Conservation (phyloP, 2,113 vertebrate species). For the Tragelaphus imberbis region DNA sequence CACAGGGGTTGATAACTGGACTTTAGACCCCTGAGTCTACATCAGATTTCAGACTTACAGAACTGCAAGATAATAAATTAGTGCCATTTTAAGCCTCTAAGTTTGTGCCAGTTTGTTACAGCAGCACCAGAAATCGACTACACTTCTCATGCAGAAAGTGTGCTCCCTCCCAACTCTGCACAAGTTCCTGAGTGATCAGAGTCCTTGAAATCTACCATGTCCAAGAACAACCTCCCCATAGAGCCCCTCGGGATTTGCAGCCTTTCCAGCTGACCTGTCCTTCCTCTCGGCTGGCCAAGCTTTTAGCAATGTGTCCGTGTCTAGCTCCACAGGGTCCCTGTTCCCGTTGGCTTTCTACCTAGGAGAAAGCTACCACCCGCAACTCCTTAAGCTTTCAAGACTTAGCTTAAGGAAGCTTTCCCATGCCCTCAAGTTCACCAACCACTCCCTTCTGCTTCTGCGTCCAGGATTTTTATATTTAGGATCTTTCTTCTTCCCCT, state of each 20-base stretch:
- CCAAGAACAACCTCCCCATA: background rate
- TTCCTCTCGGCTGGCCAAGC: background rate
- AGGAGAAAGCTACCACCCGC: background rate
- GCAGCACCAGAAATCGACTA: background rate
- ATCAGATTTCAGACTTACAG: background rate
- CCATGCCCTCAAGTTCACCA: background rate
- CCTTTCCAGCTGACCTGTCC: background rate
- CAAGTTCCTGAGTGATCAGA: background rate
- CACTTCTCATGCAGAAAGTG: too few species aligned
- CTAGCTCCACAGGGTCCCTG: too few species aligned
- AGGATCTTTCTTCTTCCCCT: background rate
- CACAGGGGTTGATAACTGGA: background rate
- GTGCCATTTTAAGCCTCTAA: background rate
- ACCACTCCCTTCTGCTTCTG: background rate
- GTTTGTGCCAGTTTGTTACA: background rate
- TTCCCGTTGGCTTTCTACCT: background rate
- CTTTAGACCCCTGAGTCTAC: background rate
- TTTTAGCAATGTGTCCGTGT: background rate
- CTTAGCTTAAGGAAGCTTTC: background rate
- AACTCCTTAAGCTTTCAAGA: background rate
- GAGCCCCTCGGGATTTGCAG: background rate
- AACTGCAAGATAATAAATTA: background rate
- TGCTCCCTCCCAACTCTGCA: background rate
- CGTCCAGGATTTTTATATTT: background rate
- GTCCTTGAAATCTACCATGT: too few species aligned